Percentiles rank a stretch among this genome's conserved stretches.
Conservation (phyloP, 2,113 vertebrate species). For the Psettodes erumei region DNA sequence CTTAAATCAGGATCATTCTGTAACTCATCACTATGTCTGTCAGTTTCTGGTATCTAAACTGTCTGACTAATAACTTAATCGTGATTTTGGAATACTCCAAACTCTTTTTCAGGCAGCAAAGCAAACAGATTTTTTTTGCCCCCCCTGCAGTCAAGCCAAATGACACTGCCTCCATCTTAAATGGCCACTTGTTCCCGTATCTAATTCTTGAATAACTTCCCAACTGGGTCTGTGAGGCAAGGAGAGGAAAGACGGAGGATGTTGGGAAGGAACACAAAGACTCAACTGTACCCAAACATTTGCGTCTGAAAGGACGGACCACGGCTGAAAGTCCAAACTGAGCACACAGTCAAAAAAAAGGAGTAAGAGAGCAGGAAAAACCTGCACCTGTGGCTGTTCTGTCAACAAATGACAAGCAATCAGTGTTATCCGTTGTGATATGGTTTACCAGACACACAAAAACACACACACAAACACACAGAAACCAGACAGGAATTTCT, state of each 20-base stretch:
- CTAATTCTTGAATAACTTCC: slow-evolving; percentile 31
- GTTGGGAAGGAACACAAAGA: slow-evolving; percentile 33
- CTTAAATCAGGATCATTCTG: neutral
- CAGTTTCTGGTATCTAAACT: neutral
- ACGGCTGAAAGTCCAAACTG: slow-evolving; percentile 24
- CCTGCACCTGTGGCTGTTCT: slow-evolving; percentile 69
- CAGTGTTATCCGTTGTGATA: slow-evolving; percentile 58
- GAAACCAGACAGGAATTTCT: slow-evolving; percentile 74
- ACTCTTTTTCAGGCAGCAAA: neutral
- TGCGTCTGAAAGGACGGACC: slow-evolving; percentile 31
- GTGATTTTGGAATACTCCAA: neutral
- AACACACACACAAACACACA: slow-evolving; percentile 40
- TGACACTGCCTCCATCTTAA: neutral
- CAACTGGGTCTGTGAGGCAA: slow-evolving; percentile 7
- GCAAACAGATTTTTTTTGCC: neutral
- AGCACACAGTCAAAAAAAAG: slow-evolving; percentile 23
- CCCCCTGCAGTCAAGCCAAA: neutral
- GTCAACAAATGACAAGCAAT: slow-evolving; percentile 69
- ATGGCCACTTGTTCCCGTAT: slow-evolving; percentile 27
- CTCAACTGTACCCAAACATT: slow-evolving; percentile 49
- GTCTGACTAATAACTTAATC: slow-evolving; percentile 5
- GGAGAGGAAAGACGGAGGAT: slow-evolving; percentile 5
- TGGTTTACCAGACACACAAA: slow-evolving; percentile 42
- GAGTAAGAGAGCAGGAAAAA: slow-evolving; percentile 53
- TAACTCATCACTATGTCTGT: neutral